Conservation (phyloP, 2,113 vertebrate species). For the Canis aureus region DNA sequence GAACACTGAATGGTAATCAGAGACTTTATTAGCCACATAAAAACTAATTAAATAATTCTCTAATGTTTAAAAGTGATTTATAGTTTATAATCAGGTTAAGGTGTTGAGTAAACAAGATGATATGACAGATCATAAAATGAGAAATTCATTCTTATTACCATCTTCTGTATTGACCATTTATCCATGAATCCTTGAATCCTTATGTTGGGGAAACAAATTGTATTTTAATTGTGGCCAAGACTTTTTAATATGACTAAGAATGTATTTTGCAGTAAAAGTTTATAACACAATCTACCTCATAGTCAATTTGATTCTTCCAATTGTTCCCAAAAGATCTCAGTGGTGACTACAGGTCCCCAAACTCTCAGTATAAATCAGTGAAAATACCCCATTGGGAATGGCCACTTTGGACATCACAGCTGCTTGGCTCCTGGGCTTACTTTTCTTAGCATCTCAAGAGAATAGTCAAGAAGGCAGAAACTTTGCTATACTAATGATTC, state of each 20-base stretch:
- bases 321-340: constrained; percentile 37
- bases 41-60: constrained; percentile 60
- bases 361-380: constrained; percentile 57
- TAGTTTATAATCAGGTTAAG: constrained; percentile 64
- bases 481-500: constrained; percentile 55
- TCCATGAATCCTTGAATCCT: not conserved
- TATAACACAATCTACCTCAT: constrained; percentile 18
- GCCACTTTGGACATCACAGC: not conserved
- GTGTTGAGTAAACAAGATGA: constrained; percentile 31
- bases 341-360: not conserved
- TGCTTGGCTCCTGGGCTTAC: constrained; percentile 12
- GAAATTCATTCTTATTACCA: constrained; percentile 22
- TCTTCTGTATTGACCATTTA: constrained; percentile 3
- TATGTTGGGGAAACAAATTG: not conserved
- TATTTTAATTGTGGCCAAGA: constrained; percentile 61
- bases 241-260: constrained; percentile 35
- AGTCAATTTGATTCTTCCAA: constrained; percentile 15
- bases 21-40: constrained; percentile 29
- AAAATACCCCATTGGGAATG: not conserved
- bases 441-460: constrained; percentile 52
- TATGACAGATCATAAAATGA: constrained; percentile 49
- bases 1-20: not conserved
- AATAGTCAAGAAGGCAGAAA: constrained; percentile 51
- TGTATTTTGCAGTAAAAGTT: constrained; percentile 53
- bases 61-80: constrained; percentile 50